A percentile compares a stretch with the other conserved stretches of the same genome.
Evolutionary conservation across 2,888 invertebrate species (phyloP).

Genomic region (Tachystola acroxantha): DNA sequence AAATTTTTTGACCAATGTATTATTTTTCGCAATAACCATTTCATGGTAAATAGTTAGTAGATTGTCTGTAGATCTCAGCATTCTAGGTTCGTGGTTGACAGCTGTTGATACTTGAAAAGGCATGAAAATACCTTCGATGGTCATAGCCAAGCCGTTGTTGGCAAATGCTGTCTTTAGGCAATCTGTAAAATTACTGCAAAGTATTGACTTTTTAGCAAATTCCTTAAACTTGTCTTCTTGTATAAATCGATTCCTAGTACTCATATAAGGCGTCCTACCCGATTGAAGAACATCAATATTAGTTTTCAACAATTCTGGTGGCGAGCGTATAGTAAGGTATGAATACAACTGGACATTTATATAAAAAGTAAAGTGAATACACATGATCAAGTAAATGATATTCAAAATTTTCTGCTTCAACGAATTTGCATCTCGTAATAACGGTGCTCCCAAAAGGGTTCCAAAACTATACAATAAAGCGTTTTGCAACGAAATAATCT

Average conservation of each 20-base stretch:
- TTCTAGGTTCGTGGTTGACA: conserved; percentile 44
- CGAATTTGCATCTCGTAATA: conserved; percentile 36
- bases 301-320: conserved; percentile 39
- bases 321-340: conserved; percentile 46
- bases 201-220: conserved; percentile 34
- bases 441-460: conserved; percentile 39
- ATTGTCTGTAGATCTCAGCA: conserved; percentile 38
- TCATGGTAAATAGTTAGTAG: conserved; percentile 48
- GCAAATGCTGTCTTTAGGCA: conserved; percentile 30
- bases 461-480: conserved; percentile 49
- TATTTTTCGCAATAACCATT: conserved; percentile 45
- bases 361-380: conserved; percentile 46
- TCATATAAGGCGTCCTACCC: conserved; percentile 26
- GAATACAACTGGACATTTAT: conserved; percentile 50
- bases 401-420: conserved; percentile 51
- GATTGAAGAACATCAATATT: conserved; percentile 43
- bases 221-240: conserved; percentile 35
- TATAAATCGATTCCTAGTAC: too few species aligned
- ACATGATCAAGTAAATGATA: conserved; percentile 40
- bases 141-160: conserved; percentile 41
- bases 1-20: conserved; percentile 29
- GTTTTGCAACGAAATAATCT: conserved; percentile 25
- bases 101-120: conserved; percentile 40
- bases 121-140: conserved; percentile 36
- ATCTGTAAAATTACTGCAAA: conserved; percentile 36